Evolutionary conservation across 2,797 vertebrate genomes (phyloP).

Genomic region (Ibycter americanus): DNA sequence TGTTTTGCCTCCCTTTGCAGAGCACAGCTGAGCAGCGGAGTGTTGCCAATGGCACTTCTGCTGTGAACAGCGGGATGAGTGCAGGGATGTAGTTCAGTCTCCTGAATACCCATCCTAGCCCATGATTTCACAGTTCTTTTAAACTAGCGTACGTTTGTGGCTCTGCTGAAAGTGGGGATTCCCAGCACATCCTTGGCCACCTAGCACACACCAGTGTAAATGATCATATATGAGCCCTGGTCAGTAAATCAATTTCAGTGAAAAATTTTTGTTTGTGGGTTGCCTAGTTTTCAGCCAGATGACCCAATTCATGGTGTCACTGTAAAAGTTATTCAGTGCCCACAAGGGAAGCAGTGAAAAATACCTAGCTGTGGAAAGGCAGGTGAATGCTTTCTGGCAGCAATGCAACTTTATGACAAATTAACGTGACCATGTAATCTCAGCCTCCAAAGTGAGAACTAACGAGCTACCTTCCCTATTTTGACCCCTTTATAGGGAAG

Average conservation of each 20-base stretch:
- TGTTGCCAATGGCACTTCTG: not conserved
- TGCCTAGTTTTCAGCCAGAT: not conserved
- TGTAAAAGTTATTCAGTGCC: not conserved
- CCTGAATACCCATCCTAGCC: accelerated
- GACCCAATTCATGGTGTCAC: not conserved
- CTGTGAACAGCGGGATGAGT: not conserved
- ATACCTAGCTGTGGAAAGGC: not conserved
- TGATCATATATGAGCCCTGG: not conserved
- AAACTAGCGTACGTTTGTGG: not conserved
- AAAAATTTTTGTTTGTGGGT: not conserved
- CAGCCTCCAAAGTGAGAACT: not conserved
- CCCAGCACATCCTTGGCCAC: not conserved
- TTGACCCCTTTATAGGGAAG: not conserved
- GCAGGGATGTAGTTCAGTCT: not conserved
- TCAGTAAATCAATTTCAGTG: not conserved
- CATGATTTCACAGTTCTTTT: not conserved
- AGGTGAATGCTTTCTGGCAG: not conserved
- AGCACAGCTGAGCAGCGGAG: not conserved
- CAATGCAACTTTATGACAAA: not conserved
- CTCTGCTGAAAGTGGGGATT: not conserved
- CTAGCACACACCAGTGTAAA: not conserved
- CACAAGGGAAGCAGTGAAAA: not conserved
- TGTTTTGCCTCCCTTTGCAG: not conserved
- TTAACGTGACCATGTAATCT: not conserved
- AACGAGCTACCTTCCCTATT: not conserved